phyloP scores from a whole-genome alignment of 2,113 vertebrate species.

The Saimiri boliviensis region DNA sequence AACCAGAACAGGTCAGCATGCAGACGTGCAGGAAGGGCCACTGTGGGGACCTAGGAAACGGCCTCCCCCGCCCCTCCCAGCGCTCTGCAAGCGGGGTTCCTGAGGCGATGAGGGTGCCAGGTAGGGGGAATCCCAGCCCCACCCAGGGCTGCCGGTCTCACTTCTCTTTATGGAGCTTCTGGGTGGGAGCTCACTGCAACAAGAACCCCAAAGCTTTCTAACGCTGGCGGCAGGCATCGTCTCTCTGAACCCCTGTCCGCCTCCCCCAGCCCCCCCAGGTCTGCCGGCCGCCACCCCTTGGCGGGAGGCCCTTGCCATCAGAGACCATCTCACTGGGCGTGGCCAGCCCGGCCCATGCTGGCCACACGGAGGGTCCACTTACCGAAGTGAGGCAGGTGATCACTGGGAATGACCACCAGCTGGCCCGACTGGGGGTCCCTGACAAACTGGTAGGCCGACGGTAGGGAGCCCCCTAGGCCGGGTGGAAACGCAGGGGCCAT shows the following conservation, averaged over 20 bases:
- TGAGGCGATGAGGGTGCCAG: rapidly evolving
- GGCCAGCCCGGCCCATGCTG: background rate
- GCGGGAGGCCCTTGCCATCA: rapidly evolving
- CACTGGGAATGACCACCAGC: conserved; percentile 95
- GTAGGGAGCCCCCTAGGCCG: conserved; percentile 91
- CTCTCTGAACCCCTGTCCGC: background rate
- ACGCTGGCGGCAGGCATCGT: rapidly evolving
- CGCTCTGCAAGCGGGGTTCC: background rate
- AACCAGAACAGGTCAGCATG: rapidly evolving
- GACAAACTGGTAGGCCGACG: conserved; percentile 95
- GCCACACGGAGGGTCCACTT: conserved; percentile 21
- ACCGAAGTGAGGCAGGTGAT: conserved; percentile 96
- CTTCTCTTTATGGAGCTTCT: background rate
- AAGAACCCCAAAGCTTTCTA: background rate
- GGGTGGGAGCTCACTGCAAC: background rate
- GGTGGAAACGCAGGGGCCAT: conserved; percentile 93
- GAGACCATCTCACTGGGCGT: background rate
- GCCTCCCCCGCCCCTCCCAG: background rate
- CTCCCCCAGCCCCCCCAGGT: rapidly evolving
- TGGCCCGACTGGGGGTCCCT: conserved; percentile 97
- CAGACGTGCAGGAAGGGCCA: background rate
- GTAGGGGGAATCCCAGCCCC: no score
- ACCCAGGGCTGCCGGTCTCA: background rate
- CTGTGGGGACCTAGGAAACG: rapidly evolving
- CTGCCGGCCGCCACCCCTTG: no score